Conservation (phyloP, 2,797 vertebrate species). For the Cirrhinus molitorella region DNA sequence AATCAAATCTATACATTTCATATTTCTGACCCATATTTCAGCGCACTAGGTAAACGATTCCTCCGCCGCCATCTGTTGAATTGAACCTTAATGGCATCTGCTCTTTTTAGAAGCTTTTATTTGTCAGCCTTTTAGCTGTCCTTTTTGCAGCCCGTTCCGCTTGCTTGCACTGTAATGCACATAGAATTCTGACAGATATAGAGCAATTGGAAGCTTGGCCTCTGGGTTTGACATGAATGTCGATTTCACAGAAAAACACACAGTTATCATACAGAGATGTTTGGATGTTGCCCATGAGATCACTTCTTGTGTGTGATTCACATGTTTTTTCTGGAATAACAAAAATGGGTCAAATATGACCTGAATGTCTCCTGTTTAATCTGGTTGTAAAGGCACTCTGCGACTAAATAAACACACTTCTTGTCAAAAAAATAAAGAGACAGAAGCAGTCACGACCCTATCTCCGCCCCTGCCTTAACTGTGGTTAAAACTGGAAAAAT, state of each 20-base stretch:
- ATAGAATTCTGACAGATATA: conserved; percentile 7
- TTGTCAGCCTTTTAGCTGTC: conserved; percentile 3
- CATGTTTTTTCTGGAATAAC: neutral
- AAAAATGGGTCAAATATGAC: neutral
- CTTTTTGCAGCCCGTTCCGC: neutral
- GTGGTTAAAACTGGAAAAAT: too few relatives aligned
- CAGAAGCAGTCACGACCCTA: too few relatives aligned
- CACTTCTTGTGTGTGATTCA: neutral
- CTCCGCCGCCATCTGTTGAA: conserved; percentile 14
- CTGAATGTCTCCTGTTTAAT: too few relatives aligned
- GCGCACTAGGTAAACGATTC: neutral
- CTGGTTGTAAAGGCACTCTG: too few relatives aligned
- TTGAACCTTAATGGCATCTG: conserved; percentile 28
- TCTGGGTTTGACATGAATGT: neutral
- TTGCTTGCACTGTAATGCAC: neutral
- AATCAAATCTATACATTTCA: conserved; percentile 39
- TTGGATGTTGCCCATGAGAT: neutral
- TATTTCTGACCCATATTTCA: conserved; percentile 23
- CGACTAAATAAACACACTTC: too few relatives aligned
- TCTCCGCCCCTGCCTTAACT: too few relatives aligned
- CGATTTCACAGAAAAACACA: neutral
- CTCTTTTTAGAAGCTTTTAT: conserved; percentile 30
- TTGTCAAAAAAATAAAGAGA: too few relatives aligned
- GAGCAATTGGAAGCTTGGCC: neutral
- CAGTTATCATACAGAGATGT: neutral